Evolutionary conservation across 2,797 vertebrate species (phyloP).

Genomic region (Ctenopoma kingsleyae): DNA sequence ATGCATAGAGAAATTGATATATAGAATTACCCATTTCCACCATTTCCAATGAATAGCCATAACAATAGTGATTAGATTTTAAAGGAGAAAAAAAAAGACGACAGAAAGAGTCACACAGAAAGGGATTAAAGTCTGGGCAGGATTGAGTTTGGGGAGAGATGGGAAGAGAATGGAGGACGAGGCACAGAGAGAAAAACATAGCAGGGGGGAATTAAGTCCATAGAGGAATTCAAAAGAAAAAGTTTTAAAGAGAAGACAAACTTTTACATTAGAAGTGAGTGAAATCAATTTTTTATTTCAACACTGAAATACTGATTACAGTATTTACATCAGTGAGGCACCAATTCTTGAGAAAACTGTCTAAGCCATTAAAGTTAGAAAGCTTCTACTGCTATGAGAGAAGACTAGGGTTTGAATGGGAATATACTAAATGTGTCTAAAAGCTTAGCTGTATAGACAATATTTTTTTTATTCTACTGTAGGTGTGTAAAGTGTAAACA

Average conservation of each 20-base stretch:
- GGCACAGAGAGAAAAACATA: conserved; percentile 37
- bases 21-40: conserved; percentile 19
- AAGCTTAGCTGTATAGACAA: neutral
- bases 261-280: conserved; percentile 48
- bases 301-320: conserved; percentile 52
- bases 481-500: conserved; percentile 22
- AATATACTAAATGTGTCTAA: conserved; percentile 10
- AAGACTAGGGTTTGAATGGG: conserved; percentile 16
- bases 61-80: conserved; percentile 58
- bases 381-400: conserved; percentile 34
- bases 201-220: conserved; percentile 60
- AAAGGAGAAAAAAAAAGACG: conserved; percentile 44
- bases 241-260: conserved; percentile 56
- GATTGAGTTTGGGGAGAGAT: conserved; percentile 47
- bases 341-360: conserved; percentile 35
- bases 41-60: conserved; percentile 30
- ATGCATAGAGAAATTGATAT: conserved; percentile 4
- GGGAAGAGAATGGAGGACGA: conserved; percentile 44
- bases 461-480: neutral
- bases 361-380: conserved; percentile 38
- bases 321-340: conserved; percentile 45
- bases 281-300: conserved; percentile 42
- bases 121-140: conserved; percentile 54
- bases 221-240: conserved; percentile 64
- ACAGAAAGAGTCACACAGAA: conserved; percentile 36